A percentile compares a stretch with the other conserved stretches of the same genome.
Conservation (phyloP, 2,888 invertebrate genomes). For the Alsophila aescularia region DNA sequence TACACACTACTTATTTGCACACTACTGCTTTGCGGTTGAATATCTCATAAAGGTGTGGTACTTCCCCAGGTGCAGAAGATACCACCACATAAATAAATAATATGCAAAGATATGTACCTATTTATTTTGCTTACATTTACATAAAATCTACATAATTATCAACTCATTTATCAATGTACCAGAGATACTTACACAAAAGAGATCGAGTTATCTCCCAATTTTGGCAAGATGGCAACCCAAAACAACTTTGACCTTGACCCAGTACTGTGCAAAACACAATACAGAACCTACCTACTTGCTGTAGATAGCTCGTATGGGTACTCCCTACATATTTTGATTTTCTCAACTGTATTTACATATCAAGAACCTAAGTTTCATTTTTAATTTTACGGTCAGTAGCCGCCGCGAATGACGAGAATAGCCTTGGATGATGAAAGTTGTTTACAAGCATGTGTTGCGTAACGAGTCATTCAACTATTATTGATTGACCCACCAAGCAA, state of each 20-base stretch:
- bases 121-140: too few relatives aligned
- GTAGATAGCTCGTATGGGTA: neutral
- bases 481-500: slow-evolving; percentile 24
- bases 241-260: slow-evolving; percentile 39
- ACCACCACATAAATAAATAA: too few relatives aligned
- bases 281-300: neutral
- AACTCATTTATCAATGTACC: too few relatives aligned
- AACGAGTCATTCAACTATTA: slow-evolving; percentile 62
- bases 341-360: neutral
- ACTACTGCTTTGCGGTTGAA: too few relatives aligned
- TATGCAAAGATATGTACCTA: too few relatives aligned
- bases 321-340: slow-evolving; percentile 7
- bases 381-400: slow-evolving; percentile 11
- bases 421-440: slow-evolving; percentile 72
- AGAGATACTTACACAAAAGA: neutral
- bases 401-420: slow-evolving; percentile 47
- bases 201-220: neutral
- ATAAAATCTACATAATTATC: too few relatives aligned
- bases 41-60: too few relatives aligned
- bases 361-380: slow-evolving; percentile 3
- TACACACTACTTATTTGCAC: too few relatives aligned
- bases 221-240: slow-evolving; percentile 25
- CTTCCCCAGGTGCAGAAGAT: too few relatives aligned
- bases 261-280: slow-evolving; percentile 15
- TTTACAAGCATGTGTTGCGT: slow-evolving; percentile 64